phyloP scores from a whole-genome alignment of 2,888 invertebrate genomes.

The Athrips mouffetella region DNA sequence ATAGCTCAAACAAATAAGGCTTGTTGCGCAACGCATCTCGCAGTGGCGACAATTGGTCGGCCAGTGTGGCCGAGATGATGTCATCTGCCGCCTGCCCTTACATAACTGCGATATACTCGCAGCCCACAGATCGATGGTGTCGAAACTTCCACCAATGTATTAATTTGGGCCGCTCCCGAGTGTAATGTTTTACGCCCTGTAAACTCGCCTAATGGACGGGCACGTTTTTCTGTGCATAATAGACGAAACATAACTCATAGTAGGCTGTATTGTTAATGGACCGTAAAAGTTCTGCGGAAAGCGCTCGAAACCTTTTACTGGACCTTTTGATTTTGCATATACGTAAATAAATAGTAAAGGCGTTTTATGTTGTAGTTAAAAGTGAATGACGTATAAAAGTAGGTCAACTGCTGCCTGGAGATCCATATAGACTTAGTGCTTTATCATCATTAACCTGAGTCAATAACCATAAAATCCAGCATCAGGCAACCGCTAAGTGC shows the following conservation, averaged over 20 bases:
- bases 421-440: slow-evolving; percentile 15
- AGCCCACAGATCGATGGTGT: slow-evolving; percentile 30
- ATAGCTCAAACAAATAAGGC: slow-evolving; percentile 8
- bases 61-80: slow-evolving; percentile 46
- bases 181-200: slow-evolving; percentile 38
- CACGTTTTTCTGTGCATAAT: slow-evolving; percentile 15
- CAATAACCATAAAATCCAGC: slow-evolving; percentile 31
- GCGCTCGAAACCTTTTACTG: background rate
- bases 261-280: slow-evolving; percentile 7
- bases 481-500: slow-evolving; percentile 30
- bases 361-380: background rate
- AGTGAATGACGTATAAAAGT: background rate
- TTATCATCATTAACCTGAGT: too few species aligned
- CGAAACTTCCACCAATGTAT: slow-evolving; percentile 34
- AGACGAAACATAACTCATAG: slow-evolving; percentile 9
- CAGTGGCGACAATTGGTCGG: slow-evolving; percentile 48
- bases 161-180: slow-evolving; percentile 36
- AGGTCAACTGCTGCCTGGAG: background rate
- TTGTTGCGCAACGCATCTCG: slow-evolving; percentile 27
- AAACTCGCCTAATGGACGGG: slow-evolving; percentile 29
- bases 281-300: background rate
- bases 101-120: slow-evolving; percentile 1
- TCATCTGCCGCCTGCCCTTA: slow-evolving; percentile 34
- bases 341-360: too few species aligned
- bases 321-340: background rate